Evolutionary conservation across 23 tunicate species (phyloP), one percentile per base, ranked within the genome.

Genomic region (Phallusia fumigata): DNA sequence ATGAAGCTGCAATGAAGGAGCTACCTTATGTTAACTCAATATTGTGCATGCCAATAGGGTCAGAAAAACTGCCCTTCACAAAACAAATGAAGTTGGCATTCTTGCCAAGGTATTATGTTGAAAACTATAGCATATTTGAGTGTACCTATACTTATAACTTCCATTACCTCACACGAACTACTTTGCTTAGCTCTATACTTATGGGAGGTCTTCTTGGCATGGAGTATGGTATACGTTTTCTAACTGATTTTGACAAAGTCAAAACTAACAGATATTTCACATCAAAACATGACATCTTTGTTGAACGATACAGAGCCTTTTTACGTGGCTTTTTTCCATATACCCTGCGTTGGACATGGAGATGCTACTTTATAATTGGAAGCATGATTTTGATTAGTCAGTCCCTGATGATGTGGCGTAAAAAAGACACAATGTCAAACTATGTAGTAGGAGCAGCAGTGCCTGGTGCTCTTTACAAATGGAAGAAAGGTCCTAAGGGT

Each of bases 271-370:
- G 79, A 35, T 75, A 85, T 36, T 86, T 80, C 77, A 82, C 45
- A 18, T 36, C 84, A 15, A 81, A 44, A 58, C 31, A 28, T 32
- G 82, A 74, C 32, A 89, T 74, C 2, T 5, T n/a, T 58, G 65
- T 85, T 15, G 80, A 75, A 22, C 53, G 89, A 32, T 76, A 90
- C 75, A 52, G 81, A 22, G 53, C 72, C 0, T 85, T 53, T 65
- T 11, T 81, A 21, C 76, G 73, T 64, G 83, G 86, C 0, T 85
- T 81, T 74, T 19, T 52, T 0, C 88, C 84, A 31, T 85, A 81
- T 76, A 76, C 83, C 11, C 58, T 81, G 33, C 50, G 95, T 10
- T 90, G 95, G 95, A 89, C 86, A 15, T 90, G 95, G 95, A 73
- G 95, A 19, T 36, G 64, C 50, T 65, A 75, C 49, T 85, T 90